phyloP scores from a whole-genome alignment of 2,888 invertebrate genomes.

The Agrenia bidenticulata region DNA sequence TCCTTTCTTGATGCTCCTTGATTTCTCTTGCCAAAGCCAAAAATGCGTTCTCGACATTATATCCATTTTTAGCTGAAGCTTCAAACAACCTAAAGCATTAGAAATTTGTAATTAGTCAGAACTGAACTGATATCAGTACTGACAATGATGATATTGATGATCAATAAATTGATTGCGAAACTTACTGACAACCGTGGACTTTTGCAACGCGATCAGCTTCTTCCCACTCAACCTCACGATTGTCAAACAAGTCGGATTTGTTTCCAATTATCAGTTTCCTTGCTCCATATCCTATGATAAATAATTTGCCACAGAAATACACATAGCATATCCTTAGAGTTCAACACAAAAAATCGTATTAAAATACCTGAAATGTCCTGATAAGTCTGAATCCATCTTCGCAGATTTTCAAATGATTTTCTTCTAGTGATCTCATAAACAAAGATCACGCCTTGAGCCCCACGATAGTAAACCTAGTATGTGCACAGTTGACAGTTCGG shows the following conservation, averaged over 20 bases:
- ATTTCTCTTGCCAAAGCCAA: constrained; percentile 15
- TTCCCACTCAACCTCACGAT: constrained; percentile 18
- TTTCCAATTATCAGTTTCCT: constrained; percentile 34
- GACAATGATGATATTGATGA: no score
- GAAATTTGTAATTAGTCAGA: constrained; percentile 3
- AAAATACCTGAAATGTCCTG: constrained; percentile 22
- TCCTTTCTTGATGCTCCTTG: constrained; percentile 5
- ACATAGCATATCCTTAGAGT: no score
- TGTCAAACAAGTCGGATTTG: constrained; percentile 25
- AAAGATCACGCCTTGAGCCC: constrained; percentile 35
- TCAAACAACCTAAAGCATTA: constrained; percentile 36
- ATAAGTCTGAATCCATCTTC: constrained; percentile 29
- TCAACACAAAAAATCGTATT: no score
- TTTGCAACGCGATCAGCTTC: constrained; percentile 24
- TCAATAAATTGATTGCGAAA: no score
- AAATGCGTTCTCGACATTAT: constrained; percentile 38
- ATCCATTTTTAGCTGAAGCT: constrained; percentile 39
- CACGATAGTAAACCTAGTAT: constrained; percentile 38
- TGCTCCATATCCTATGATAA: background rate
- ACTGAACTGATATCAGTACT: background rate
- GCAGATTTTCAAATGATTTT: constrained; percentile 30
- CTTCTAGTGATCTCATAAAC: constrained; percentile 38
- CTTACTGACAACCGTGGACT: constrained; percentile 26
- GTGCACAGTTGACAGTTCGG: no score
- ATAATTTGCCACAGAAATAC: no score